Evolutionary conservation across 1,140 invertebrate genomes (phyloP).

Genomic region (Macrocentrus cingulum): DNA sequence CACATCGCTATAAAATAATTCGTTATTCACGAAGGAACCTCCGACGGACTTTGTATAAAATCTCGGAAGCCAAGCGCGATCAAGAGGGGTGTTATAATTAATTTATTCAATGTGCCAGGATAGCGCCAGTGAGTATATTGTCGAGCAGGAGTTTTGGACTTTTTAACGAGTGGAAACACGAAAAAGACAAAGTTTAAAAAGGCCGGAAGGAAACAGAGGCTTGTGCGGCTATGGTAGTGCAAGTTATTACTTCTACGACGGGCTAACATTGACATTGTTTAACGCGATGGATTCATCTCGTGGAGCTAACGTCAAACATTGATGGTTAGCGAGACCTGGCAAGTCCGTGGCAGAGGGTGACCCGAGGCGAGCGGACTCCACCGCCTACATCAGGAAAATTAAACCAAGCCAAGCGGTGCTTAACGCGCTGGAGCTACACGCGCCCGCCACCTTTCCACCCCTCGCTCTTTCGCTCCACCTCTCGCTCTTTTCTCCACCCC

Average conservation of each 20-base stretch:
- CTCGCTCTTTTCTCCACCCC: constrained; percentile 32
- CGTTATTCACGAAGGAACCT: too few species aligned
- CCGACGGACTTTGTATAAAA: too few species aligned
- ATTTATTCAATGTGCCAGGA: background rate
- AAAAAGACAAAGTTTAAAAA: constrained; percentile 3
- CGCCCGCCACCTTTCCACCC: constrained; percentile 38
- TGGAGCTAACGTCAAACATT: constrained; percentile 48
- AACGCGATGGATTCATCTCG: constrained; percentile 57
- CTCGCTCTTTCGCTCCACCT: constrained; percentile 18
- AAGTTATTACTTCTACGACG: constrained; percentile 56
- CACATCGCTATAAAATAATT: too few species aligned
- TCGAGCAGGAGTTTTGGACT: constrained; percentile 3
- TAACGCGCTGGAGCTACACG: constrained; percentile 57
- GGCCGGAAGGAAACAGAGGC: constrained; percentile 9
- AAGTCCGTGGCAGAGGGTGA: constrained; percentile 39
- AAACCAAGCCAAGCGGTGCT: constrained; percentile 59
- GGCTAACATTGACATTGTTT: constrained; percentile 59
- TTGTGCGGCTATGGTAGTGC: constrained; percentile 31
- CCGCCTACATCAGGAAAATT: constrained; percentile 60
- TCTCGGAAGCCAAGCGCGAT: too few species aligned
- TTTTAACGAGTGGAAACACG: constrained; percentile 31
- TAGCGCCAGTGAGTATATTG: constrained; percentile 22
- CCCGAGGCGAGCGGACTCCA: constrained; percentile 43
- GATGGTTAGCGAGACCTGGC: constrained; percentile 27
- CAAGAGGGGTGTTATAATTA: too few species aligned